Evolutionary conservation across 1,140 invertebrate genomes (phyloP).

Genomic region (Antheraea pernyi): DNA sequence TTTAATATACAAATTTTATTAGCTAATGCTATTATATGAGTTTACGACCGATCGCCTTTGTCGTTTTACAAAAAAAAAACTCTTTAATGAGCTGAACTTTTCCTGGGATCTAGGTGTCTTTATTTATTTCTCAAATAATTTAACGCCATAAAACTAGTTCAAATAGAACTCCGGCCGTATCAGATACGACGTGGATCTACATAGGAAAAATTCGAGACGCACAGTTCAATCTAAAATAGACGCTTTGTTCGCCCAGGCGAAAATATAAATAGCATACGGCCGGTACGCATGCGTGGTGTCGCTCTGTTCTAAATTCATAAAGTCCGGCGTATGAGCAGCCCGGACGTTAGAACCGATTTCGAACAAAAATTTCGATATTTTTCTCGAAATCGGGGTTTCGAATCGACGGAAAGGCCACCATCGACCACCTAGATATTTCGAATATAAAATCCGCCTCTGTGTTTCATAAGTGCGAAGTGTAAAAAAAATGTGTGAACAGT

Average conservation of each 20-base stretch:
- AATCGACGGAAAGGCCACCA: constrained; percentile 60
- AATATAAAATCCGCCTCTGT: constrained; percentile 19
- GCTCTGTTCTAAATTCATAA: constrained; percentile 55
- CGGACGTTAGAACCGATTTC: constrained; percentile 52
- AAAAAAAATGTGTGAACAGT: constrained; percentile 63
- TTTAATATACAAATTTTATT: too few relatives aligned
- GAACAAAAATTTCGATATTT: constrained; percentile 28
- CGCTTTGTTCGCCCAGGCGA: constrained; percentile 45
- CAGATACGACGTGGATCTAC: neutral
- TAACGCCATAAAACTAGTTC: constrained; percentile 22
- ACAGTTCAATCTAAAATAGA: constrained; percentile 35
- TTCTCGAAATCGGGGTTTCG: constrained; percentile 32
- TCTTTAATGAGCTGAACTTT: too few relatives aligned
- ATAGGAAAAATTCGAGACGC: neutral
- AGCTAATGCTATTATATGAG: too few relatives aligned
- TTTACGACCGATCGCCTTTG: too few relatives aligned
- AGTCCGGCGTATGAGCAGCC: constrained; percentile 52
- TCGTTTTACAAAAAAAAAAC: too few relatives aligned
- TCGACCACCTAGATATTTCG: neutral
- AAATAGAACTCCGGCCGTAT: constrained; percentile 24
- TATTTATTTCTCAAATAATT: neutral
- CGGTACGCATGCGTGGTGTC: constrained; percentile 33
- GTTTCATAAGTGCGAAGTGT: constrained; percentile 29
- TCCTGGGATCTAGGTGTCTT: neutral
- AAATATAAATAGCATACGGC: constrained; percentile 55